Evolutionary conservation across 2,113 vertebrate species (phyloP), one percentile per base, ranked within the genome.

Genomic region (Peromyscus leucopus): DNA sequence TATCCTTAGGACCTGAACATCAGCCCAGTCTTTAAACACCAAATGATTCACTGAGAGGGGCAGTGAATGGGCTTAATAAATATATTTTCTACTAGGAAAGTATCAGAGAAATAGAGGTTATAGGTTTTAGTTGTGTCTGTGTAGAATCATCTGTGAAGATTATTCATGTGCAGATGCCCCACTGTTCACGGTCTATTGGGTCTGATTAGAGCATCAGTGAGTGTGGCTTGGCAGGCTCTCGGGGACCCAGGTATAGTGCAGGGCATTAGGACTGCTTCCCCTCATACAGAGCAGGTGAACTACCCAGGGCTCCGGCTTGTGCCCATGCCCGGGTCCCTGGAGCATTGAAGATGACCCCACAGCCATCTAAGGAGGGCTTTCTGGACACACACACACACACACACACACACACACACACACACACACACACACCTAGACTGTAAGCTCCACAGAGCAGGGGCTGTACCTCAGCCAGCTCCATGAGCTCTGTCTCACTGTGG

Each of bases 251-350:
- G 11, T 8, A 39, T 5, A 8, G 36, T 7, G 7, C 22, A 26
- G 57, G 57, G 51, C 51, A 6, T 13, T 16, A 16, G 28, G 15
- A 2, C 19, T 12, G n/a, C 6, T 10, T 36, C 15, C 36, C 19
- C 26, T 61, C 79, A 22, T 42, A 33, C 10, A n/a, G 63, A 90
- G 65, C 76, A 59, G 21, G 71, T 22, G 0, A 36, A 7, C 3
- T 57, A 16, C 59, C 12, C 0, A 11, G 48, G 0, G 15, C 42
- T 5, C 31, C 33, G 22, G 22, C 21, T 22, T 67, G 42, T 11
- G 39, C 33, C 1, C 26, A 39, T 57, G 28, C 6, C 11, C 36
- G 31, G 28, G 22, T 83, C 55, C 33, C 42, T 84, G 46, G 24
- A 65, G 31, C 31, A 5, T 28, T 9, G 4, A 31, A 26, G 42